A percentile compares a stretch with the other conserved stretches of the same genome.
Conservation (phyloP, 2,797 vertebrate genomes). For the Fringilla coelebs region DNA sequence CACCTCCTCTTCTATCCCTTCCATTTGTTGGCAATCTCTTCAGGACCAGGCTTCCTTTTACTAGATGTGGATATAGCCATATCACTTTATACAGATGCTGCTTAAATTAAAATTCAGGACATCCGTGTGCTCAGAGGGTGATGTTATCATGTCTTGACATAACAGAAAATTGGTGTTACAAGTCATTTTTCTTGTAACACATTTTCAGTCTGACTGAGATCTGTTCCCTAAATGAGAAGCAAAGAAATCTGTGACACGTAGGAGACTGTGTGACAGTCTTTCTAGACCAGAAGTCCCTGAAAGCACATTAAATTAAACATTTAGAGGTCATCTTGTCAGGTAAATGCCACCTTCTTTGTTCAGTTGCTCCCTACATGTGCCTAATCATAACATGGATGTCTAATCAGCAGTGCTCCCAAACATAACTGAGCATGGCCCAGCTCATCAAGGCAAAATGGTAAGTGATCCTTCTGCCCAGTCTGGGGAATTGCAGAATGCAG, state of each 20-base stretch:
- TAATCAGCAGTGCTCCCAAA: neutral
- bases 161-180: neutral
- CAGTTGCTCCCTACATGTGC: neutral
- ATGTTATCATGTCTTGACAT: neutral
- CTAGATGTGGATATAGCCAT: neutral
- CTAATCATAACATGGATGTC: neutral
- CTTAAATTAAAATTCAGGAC: neutral
- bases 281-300: neutral
- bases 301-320: neutral
- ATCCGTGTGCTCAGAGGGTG: accelerated
- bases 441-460: neutral
- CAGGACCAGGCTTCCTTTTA: neutral
- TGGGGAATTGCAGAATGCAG: neutral
- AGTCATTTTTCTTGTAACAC: neutral
- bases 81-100: neutral
- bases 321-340: neutral
- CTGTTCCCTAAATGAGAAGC: neutral
- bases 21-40: neutral
- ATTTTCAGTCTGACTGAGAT: neutral
- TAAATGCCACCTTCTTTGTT: neutral
- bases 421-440: neutral
- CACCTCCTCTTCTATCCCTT: neutral
- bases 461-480: neutral
- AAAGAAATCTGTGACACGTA: neutral
- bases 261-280: neutral